Conservation (phyloP, 2,888 invertebrate species). For the Dicroscelio sp. region DNA sequence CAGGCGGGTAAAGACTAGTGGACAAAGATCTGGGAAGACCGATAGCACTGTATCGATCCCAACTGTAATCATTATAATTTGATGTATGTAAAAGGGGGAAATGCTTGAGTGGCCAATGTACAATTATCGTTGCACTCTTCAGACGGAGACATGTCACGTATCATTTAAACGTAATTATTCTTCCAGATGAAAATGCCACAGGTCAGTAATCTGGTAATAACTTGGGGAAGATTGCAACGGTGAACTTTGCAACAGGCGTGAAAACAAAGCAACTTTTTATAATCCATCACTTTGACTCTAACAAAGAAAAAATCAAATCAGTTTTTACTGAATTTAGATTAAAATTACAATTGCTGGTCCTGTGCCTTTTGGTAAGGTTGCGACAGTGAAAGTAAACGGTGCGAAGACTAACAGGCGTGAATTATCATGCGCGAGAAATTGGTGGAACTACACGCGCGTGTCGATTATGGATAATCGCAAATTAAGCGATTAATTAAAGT, state of each 20-base stretch:
- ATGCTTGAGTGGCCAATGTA: slow-evolving; percentile 53
- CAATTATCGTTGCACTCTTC: no score
- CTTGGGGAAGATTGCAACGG: slow-evolving; percentile 79
- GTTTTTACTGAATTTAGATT: no score
- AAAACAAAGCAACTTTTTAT: slow-evolving; percentile 70
- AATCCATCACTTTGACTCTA: slow-evolving; percentile 38
- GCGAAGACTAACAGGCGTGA: no score
- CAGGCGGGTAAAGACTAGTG: slow-evolving; percentile 13
- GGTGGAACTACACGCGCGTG: slow-evolving; percentile 34
- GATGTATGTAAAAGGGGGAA: slow-evolving; percentile 52
- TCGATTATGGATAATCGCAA: slow-evolving; percentile 65
- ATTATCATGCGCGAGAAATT: no score
- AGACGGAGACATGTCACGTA: no score
- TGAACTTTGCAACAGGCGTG: slow-evolving; percentile 80
- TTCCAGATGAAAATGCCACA: slow-evolving; percentile 71
- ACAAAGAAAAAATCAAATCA: not conserved
- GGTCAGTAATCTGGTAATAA: slow-evolving; percentile 76
- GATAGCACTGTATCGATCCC: slow-evolving; percentile 33
- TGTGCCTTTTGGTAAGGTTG: no score
- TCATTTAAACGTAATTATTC: slow-evolving; percentile 69
- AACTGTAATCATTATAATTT: slow-evolving; percentile 49
- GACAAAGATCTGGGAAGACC: slow-evolving; percentile 31
- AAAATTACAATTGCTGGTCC: no score
- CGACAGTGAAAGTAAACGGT: no score
- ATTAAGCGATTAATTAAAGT: slow-evolving; percentile 73